Evolutionary conservation across 2,113 vertebrate species (phyloP).

Genomic region (Lampris megalopsis): DNA sequence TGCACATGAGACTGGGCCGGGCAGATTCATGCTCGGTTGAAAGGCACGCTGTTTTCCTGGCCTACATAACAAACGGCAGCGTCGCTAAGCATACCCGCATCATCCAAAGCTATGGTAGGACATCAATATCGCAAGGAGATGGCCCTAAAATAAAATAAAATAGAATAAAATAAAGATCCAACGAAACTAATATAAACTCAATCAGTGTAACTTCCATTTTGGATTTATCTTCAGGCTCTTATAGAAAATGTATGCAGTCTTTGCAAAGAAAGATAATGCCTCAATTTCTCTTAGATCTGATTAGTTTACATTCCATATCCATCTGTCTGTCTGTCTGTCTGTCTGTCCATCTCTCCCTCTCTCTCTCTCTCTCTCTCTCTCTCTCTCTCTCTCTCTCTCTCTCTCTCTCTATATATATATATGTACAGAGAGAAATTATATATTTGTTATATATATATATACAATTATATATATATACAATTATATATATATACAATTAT

Average conservation of each 20-base stretch:
- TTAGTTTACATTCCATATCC: too few relatives aligned
- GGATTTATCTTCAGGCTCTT: conserved; percentile 57
- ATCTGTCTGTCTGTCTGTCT: conserved; percentile 27
- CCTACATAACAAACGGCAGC: conserved; percentile 32
- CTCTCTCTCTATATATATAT: not conserved
- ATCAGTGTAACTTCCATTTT: conserved; percentile 72
- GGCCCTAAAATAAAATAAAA: conserved; percentile 26
- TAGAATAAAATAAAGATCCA: too few relatives aligned
- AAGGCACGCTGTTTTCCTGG: conserved; percentile 7
- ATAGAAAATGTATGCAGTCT: conserved; percentile 57
- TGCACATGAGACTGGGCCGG: conserved; percentile 8
- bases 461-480: too few relatives aligned
- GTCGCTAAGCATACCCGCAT: not conserved
- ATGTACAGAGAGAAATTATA: conserved; percentile 17
- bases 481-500: too few relatives aligned
- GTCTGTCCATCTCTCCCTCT: not conserved
- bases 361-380: too few relatives aligned
- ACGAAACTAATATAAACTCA: conserved; percentile 66
- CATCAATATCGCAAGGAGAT: conserved; percentile 29
- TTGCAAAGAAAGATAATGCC: conserved; percentile 33
- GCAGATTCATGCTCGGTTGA: conserved; percentile 21
- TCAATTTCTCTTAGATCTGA: too few relatives aligned
- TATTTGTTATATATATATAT: too few relatives aligned
- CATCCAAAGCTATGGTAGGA: conserved; percentile 17
- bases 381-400: too few relatives aligned